Percentiles rank a stretch among this genome's conserved stretches.
Conservation (phyloP, 1,140 invertebrate genomes). For the Pantala flavescens region DNA sequence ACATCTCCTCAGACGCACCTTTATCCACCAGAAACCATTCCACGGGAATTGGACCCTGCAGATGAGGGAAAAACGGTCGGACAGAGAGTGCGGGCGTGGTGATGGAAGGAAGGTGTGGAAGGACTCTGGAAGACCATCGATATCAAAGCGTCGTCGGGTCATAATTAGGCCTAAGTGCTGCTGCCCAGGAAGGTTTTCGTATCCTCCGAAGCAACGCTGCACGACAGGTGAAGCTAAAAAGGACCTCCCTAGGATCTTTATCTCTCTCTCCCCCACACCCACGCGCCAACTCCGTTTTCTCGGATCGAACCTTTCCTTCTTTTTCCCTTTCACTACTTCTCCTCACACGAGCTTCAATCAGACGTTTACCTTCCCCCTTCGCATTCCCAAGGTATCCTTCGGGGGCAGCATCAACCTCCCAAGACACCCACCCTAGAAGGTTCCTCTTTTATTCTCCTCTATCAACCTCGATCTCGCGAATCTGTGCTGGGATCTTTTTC, state of each 20-base stretch:
- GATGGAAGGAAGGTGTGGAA: background rate
- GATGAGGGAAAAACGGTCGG: background rate
- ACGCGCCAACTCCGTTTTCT: background rate
- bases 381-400: background rate
- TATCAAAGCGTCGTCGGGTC: background rate
- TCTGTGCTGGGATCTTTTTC: background rate
- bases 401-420: background rate
- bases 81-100: background rate
- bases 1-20: background rate
- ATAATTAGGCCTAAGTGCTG: slow-evolving; percentile 5
- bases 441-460: background rate
- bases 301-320: background rate
- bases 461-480: slow-evolving; percentile 4
- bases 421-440: background rate
- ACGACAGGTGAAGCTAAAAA: background rate
- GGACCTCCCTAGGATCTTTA: background rate
- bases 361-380: background rate
- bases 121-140: background rate
- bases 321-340: background rate
- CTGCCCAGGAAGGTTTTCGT: background rate
- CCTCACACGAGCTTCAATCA: background rate
- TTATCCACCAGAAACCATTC: background rate
- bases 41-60: background rate
- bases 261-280: background rate
- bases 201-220: background rate